Conservation (phyloP, 1,140 invertebrate genomes). For the Drosophila pallidifrons region DNA sequence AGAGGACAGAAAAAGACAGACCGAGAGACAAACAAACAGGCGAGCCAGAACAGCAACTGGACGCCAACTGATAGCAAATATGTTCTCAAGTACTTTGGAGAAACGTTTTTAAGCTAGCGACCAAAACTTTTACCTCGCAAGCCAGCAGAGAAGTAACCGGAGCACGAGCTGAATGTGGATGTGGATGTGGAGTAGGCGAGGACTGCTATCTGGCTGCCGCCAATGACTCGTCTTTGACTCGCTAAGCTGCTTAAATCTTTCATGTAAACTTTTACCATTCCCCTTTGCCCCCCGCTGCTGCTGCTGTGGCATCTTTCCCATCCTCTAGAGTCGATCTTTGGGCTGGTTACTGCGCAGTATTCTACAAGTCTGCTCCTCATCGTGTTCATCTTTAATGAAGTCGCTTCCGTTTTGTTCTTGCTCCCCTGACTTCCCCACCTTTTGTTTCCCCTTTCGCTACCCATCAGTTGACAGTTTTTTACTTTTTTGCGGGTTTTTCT, state of each 20-base stretch:
- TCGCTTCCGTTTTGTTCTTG: constrained; percentile 57
- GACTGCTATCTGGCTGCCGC: constrained; percentile 35
- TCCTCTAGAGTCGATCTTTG: constrained; percentile 64
- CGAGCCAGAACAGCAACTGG: constrained; percentile 55
- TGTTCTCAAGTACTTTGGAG: constrained; percentile 78
- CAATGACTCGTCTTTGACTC: constrained; percentile 69
- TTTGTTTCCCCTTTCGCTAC: no score
- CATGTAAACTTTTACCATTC: constrained; percentile 71
- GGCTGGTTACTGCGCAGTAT: constrained; percentile 39
- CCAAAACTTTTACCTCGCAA: constrained; percentile 76
- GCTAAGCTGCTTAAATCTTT: constrained; percentile 80
- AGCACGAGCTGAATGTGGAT: not conserved
- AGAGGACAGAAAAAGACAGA: not conserved
- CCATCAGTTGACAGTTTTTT: constrained; percentile 9
- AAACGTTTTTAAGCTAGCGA: constrained; percentile 78
- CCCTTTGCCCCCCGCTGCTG: not conserved
- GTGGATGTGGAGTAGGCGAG: not conserved
- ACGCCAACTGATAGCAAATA: constrained; percentile 82
- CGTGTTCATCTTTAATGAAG: constrained; percentile 72
- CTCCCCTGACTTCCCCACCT: constrained; percentile 4
- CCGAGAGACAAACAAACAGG: constrained; percentile 37
- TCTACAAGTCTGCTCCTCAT: constrained; percentile 22
- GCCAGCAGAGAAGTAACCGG: constrained; percentile 26
- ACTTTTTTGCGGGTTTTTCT: constrained; percentile 1
- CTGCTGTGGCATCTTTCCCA: constrained; percentile 8